These are phyloP conservation scores for Cherax destructor DNA, from an alignment of 1,140 invertebrate genomes.

Conservation along the genomic window DNA sequence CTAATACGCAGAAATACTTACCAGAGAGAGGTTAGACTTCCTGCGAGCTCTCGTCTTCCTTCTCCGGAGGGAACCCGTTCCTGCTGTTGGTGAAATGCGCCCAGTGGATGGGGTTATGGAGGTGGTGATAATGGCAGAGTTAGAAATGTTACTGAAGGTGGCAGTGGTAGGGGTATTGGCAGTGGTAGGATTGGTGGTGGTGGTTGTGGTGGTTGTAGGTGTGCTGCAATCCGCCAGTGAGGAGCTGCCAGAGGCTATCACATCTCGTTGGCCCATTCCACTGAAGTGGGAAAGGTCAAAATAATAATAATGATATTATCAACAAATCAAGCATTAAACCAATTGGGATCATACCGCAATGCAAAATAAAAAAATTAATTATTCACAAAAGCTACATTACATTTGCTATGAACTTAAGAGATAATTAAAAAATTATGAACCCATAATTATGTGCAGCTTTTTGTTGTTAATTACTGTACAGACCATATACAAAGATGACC, in stretches of 20 bases:
- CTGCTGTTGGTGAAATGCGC: neutral
- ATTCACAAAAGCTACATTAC: too few species aligned
- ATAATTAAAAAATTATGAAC: too few species aligned
- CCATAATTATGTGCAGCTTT: too few species aligned
- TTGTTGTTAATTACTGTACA: too few species aligned
- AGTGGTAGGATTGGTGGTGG: conserved; percentile 6
- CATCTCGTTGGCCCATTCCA: neutral
- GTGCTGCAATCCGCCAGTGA: neutral
- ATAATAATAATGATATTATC: neutral
- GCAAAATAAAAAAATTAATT: too few species aligned
- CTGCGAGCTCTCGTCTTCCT: conserved; percentile 83
- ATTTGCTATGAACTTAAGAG: too few species aligned
- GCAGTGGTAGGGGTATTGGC: conserved; percentile 1
- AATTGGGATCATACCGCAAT: too few species aligned
- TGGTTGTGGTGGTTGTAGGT: conserved; percentile 3
- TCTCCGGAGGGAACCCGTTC: conserved; percentile 79
- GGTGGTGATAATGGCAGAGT: conserved; percentile 23
- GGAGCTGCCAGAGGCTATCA: conserved; percentile 4
- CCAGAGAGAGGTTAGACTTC: conserved; percentile 74
- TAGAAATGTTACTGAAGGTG: neutral
- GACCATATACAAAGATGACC: too few species aligned
- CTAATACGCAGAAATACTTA: conserved; percentile 17
- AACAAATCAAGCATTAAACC: too few species aligned
- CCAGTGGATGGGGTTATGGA: conserved; percentile 15
- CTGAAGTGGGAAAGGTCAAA: neutral